Evolutionary conservation across 30 jellyfish, hydroid and myxozoan genomes (phyloP).

Genomic region (Hydractinia echinata): DNA sequence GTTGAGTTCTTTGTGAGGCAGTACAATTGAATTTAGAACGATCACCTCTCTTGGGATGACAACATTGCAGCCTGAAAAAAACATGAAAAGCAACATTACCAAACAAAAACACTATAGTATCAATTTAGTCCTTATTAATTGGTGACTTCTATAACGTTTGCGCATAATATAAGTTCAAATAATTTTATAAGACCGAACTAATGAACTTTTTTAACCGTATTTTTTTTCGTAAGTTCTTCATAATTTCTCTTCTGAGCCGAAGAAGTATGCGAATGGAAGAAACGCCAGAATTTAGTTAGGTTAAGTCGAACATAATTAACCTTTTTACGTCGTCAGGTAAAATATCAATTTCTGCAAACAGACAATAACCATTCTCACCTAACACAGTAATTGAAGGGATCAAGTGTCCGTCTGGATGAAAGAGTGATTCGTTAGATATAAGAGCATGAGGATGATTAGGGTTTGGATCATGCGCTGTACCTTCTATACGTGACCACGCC

Average conservation of each 20-base stretch:
- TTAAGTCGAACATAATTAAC: background rate
- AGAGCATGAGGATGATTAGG: constrained; percentile 92
- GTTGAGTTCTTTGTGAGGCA: constrained; percentile 90
- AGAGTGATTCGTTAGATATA: constrained; percentile 85
- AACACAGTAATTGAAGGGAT: constrained; percentile 89
- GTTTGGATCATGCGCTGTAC: constrained; percentile 94
- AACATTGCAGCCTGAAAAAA: constrained; percentile 83
- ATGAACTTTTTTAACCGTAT: no score
- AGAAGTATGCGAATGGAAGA: no score
- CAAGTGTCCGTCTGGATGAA: constrained; percentile 86
- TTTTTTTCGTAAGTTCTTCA: no score
- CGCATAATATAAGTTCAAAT: no score
- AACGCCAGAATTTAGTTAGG: background rate
- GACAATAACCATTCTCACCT: constrained; percentile 41
- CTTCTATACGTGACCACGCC: constrained; percentile 95
- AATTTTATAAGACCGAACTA: no score
- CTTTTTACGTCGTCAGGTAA: background rate
- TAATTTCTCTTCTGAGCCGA: no score
- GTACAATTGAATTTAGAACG: constrained; percentile 78
- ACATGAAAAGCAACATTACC: background rate
- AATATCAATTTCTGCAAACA: background rate
- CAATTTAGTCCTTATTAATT: no score
- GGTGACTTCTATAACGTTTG: no score
- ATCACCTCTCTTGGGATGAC: constrained; percentile 76
- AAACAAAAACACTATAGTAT: no score